Conservation (phyloP, 2,113 vertebrate genomes). For the Phaethornis superciliosus region DNA sequence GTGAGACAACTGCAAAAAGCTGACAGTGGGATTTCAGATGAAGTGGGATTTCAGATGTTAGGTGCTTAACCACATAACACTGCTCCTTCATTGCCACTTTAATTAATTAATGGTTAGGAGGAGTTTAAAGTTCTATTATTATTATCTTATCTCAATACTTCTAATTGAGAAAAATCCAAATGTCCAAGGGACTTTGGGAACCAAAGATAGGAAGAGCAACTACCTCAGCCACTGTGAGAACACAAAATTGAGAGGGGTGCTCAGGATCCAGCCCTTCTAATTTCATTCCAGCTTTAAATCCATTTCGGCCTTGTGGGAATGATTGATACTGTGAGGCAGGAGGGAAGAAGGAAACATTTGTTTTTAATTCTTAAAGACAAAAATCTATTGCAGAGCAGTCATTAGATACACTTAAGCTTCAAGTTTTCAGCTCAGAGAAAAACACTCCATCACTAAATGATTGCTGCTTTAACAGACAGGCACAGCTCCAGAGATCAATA, state of each 20-base stretch:
- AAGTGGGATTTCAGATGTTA: neutral
- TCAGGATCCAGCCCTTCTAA: constrained; percentile 90
- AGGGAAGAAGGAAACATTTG: neutral
- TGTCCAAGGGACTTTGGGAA: neutral
- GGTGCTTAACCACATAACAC: neutral
- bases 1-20: neutral
- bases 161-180: neutral
- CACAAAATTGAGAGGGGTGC: constrained; percentile 87
- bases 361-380: neutral
- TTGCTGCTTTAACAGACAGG: neutral
- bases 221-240: constrained; percentile 90
- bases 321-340: constrained; percentile 80
- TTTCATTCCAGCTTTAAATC: constrained; percentile 92
- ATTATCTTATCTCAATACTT: neutral
- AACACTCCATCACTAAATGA: neutral
- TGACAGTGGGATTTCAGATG: neutral
- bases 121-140: neutral
- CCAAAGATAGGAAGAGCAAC: neutral
- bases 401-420: neutral
- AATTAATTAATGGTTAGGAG: neutral
- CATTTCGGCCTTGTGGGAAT: constrained; percentile 88
- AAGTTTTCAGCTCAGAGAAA: neutral
- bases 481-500: neutral
- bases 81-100: neutral
- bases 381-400: neutral